phyloP scores from a whole-genome alignment of 2,113 vertebrate species.

The Salvator merianae region DNA sequence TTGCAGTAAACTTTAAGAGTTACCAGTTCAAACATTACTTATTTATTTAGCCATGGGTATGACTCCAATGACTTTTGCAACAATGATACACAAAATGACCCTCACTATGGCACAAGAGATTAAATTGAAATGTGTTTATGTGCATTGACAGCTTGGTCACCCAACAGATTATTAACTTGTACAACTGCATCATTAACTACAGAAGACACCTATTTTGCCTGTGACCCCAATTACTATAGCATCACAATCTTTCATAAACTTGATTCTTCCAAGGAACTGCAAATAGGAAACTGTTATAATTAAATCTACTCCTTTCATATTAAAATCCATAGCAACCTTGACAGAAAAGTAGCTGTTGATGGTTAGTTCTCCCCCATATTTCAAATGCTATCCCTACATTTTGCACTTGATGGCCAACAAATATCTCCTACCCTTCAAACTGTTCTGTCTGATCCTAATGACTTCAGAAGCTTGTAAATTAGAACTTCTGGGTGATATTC shows the following conservation, averaged over 20 bases:
- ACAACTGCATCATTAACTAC: neutral
- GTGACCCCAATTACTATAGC: neutral
- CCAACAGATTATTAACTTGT: conserved; percentile 25
- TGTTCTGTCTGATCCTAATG: too few species aligned
- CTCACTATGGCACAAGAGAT: conserved; percentile 3
- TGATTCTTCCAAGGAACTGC: neutral
- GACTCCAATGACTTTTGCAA: neutral
- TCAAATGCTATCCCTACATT: neutral
- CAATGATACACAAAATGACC: neutral
- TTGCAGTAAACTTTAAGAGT: neutral
- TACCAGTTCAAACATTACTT: neutral
- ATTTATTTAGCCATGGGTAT: neutral
- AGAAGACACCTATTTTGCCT: conserved; percentile 19
- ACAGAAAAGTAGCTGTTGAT: neutral
- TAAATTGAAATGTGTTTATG: conserved; percentile 31
- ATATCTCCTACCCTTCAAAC: neutral
- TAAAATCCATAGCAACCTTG: neutral
- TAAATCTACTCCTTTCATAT: conserved; percentile 5
- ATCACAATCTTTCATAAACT: neutral
- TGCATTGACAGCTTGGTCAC: conserved; percentile 39
- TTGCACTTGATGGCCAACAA: neutral
- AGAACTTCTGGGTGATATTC: neutral
- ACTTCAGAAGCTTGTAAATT: neutral
- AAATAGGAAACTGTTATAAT: neutral
- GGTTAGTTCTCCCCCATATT: neutral